These are phyloP conservation scores for Eremophila alpestris DNA, from an alignment of 2,797 vertebrate genomes.

Conservation along the genomic window DNA sequence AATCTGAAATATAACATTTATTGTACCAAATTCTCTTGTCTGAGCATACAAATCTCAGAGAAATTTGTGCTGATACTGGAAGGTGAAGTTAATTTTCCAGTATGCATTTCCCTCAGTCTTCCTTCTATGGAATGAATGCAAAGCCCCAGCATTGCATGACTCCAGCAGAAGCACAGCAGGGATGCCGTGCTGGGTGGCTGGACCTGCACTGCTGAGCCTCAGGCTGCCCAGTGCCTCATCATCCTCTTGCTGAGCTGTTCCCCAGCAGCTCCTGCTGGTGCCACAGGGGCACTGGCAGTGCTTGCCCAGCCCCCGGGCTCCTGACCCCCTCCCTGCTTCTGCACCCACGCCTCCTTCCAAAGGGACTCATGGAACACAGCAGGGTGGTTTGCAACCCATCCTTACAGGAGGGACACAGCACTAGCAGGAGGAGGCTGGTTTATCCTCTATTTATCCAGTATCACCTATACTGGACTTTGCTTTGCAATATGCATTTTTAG, in stretches of 20 bases:
- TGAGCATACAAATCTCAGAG: not conserved
- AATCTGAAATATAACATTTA: not conserved
- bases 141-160: not conserved
- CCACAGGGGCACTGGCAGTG: fast-evolving
- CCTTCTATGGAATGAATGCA: not conserved
- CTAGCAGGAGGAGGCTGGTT: fast-evolving
- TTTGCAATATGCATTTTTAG: not conserved
- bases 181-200: fast-evolving
- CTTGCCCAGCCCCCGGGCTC: not conserved
- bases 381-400: not conserved
- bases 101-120: not conserved
- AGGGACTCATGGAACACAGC: not conserved
- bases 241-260: not conserved
- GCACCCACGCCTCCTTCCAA: not conserved
- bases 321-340: not conserved
- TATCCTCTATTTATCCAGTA: not conserved
- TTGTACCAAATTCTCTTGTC: not conserved
- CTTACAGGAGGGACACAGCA: not conserved
- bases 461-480: not conserved
- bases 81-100: not conserved
- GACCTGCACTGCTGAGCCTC: not conserved
- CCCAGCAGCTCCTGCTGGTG: not conserved
- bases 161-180: not conserved
- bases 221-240: fast-evolving
- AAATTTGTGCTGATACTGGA: not conserved